Evolutionary conservation across 2,113 vertebrate species (phyloP).

Genomic region (Engraulis encrasicolus): DNA sequence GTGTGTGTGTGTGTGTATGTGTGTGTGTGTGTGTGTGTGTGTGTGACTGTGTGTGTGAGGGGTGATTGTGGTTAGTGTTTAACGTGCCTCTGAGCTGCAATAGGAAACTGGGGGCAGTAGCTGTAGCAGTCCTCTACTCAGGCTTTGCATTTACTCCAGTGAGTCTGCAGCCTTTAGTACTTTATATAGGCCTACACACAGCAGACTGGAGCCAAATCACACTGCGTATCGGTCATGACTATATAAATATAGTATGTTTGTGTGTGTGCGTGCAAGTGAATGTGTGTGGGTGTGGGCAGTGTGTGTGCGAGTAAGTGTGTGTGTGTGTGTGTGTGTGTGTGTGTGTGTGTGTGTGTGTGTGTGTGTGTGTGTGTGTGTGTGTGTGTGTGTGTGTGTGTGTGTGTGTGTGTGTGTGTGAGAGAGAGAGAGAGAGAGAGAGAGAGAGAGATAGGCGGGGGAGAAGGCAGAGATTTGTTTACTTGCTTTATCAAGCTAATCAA

Average conservation of each 20-base stretch:
- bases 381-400: too few relatives aligned
- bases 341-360: neutral
- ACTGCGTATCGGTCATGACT: too few relatives aligned
- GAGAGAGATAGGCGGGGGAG: neutral
- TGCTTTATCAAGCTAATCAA: too few relatives aligned
- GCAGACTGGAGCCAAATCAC: neutral
- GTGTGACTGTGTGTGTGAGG: neutral
- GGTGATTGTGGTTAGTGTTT: neutral
- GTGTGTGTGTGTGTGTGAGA: too few relatives aligned
- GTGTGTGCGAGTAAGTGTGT: too few relatives aligned
- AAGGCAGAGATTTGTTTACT: neutral
- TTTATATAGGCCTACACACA: too few relatives aligned
- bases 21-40: too few relatives aligned
- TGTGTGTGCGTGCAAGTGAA: too few relatives aligned
- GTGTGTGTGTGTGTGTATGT: too few relatives aligned
- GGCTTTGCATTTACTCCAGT: neutral
- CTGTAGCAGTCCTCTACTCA: neutral
- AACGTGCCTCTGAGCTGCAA: neutral
- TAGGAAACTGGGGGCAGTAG: neutral
- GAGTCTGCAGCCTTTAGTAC: neutral
- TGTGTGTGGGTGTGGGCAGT: too few relatives aligned
- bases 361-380: too few relatives aligned
- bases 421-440: neutral
- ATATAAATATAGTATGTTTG: too few relatives aligned
- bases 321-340: neutral